These are phyloP conservation scores for Scaptomyza pallida DNA, from an alignment of 1,140 invertebrate species.

Conservation along the genomic window DNA sequence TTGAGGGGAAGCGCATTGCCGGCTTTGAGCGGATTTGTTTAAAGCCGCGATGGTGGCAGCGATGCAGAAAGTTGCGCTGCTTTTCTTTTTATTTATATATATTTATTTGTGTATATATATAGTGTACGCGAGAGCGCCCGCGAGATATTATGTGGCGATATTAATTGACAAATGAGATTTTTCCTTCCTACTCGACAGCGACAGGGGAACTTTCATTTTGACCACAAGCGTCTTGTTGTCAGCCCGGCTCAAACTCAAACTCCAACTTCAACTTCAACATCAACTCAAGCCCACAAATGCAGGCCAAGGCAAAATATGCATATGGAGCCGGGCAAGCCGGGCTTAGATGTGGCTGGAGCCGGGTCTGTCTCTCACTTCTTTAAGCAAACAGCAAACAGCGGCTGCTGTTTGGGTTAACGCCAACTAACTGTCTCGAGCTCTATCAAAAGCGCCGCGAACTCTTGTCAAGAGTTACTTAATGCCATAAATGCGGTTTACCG, in stretches of 20 bases:
- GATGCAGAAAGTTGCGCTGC: constrained; percentile 76
- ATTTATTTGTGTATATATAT: constrained; percentile 1
- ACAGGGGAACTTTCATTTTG: constrained; percentile 83
- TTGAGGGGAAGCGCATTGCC: constrained; percentile 23
- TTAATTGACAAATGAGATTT: constrained; percentile 84
- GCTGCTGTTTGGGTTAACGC: constrained; percentile 58
- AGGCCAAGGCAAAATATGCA: constrained; percentile 69
- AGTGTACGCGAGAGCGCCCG: constrained; percentile 20
- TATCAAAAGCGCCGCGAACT: constrained; percentile 60
- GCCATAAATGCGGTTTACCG: constrained; percentile 56
- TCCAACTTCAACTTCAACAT: not conserved
- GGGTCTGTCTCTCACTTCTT: constrained; percentile 5
- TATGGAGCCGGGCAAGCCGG: not conserved
- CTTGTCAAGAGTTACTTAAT: constrained; percentile 59
- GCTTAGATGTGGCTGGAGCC: constrained; percentile 2
- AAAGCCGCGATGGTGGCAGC: constrained; percentile 55
- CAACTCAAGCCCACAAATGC: constrained; percentile 52
- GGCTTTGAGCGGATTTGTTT: constrained; percentile 68
- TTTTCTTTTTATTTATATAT: constrained; percentile 53
- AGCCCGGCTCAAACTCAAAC: constrained; percentile 47
- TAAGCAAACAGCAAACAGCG: not conserved
- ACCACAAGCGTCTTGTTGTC: constrained; percentile 70
- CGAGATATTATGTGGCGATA: constrained; percentile 81
- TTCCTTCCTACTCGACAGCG: constrained; percentile 82
- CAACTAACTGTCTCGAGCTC: constrained; percentile 50